Evolutionary conservation across 2,113 vertebrate genomes (phyloP).

Genomic region (Engystomops pustulosus): DNA sequence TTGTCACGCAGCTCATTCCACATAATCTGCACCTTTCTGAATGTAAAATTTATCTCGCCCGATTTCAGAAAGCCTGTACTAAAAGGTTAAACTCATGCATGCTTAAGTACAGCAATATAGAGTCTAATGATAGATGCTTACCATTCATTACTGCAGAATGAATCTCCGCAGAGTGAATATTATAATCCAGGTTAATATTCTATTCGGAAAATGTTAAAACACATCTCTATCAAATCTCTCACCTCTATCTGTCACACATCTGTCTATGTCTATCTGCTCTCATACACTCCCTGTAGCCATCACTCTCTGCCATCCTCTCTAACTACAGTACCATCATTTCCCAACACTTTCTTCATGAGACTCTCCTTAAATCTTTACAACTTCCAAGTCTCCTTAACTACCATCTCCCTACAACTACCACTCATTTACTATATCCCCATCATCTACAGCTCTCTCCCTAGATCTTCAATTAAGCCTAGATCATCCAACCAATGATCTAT

Average conservation of each 20-base stretch:
- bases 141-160: conserved; percentile 30
- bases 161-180: neutral
- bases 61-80: conserved; percentile 17
- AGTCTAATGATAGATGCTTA: conserved; percentile 28
- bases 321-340: too few species aligned
- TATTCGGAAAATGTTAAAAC: neutral
- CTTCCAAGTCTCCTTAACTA: too few species aligned
- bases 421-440: too few species aligned
- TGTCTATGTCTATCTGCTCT: neutral
- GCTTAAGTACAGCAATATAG: conserved; percentile 24
- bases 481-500: too few species aligned
- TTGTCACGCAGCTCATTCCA: neutral
- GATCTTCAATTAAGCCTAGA: too few species aligned
- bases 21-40: conserved; percentile 2
- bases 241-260: neutral
- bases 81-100: conserved; percentile 47
- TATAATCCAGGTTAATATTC: conserved; percentile 22
- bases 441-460: too few species aligned
- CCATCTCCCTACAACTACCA: too few species aligned
- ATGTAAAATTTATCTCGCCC: conserved; percentile 23
- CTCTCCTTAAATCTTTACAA: too few species aligned
- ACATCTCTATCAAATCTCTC: neutral
- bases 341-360: too few species aligned
- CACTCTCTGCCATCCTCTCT: neutral
- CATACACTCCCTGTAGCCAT: too few species aligned